Base-by-base conservation (phyloP, 2,888 invertebrate species). In the Phlogophora meticulosa region DNA sequence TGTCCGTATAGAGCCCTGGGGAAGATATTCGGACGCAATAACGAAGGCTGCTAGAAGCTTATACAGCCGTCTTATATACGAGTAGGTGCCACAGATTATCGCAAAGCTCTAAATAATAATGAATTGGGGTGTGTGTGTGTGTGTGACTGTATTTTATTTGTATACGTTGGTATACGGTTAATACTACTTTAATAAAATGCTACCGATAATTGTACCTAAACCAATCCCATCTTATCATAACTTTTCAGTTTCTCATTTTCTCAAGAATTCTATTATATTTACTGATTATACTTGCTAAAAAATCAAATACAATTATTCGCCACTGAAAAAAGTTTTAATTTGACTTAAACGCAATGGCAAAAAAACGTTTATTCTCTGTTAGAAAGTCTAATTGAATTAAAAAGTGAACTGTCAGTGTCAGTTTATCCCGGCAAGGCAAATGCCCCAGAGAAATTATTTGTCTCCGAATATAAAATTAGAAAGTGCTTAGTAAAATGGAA, bases 401-500 rank as follows among this genome's bases (percentile, higher is more conserved):
- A 86, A 88, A 85, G 78, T 72, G 72, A 85, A 76, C 72, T 86
- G 84, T 86, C 88, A 86, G 57, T 87, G 87, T 88, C 88, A 88
- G 76, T 78, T 82, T 79, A 71, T 72, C 72, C 73, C 49, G 56
- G 72, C 63, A 43, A 79, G 63, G 66, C 52, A 46, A 69, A 62
- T 78, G 70, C 72, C 73, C 76, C 49, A 62, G 76, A 76, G 76
- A 80, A 76, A 78, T 82, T 79, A 72, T 80, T 76, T 55, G 66
- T 80, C 71, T 80, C 71, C 65, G 69, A 67, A 67, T 76, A 84
- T 76, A 82, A 85, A 87, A 87, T 86, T 85, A 73, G 63, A 82
- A 82, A 84, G 82, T 85, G 72, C 69, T 82, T 55, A 66, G 67
- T 72, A 84, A 83, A 85, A 93, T 93, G 93, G 93, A 93, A 90